A percentile compares a stretch with the other conserved stretches of the same genome.
Conservation (phyloP, 2,888 invertebrate species). For the Drosophila hamatofila region DNA sequence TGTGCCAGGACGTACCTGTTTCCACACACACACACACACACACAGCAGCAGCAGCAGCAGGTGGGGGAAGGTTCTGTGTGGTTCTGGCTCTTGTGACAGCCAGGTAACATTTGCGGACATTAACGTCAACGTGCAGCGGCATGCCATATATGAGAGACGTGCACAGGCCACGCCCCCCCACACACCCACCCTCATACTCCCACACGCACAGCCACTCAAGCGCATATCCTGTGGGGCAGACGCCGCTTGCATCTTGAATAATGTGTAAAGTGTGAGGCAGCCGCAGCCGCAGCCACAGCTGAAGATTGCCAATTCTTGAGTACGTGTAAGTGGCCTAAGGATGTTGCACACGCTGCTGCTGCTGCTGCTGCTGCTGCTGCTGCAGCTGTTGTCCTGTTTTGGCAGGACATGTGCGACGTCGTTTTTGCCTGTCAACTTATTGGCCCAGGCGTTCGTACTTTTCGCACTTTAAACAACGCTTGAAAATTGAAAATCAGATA, state of each 20-base stretch:
- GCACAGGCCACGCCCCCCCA: conserved; percentile 24
- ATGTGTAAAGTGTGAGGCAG: conserved; percentile 39
- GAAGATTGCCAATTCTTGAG: conserved; percentile 55
- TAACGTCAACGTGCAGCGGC: conserved; percentile 60
- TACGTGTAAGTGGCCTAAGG: conserved; percentile 60
- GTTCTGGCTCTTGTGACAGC: conserved; percentile 33
- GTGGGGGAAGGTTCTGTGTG: not conserved
- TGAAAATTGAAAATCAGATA: conserved; percentile 41
- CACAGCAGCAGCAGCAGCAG: not conserved
- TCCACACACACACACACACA: conserved; percentile 7
- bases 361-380: conserved; percentile 19
- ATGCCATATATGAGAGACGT: conserved; percentile 62
- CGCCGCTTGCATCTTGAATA: conserved; percentile 51
- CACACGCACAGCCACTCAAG: conserved; percentile 3
- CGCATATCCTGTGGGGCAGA: conserved; percentile 32
- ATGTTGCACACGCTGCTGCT: conserved; percentile 29
- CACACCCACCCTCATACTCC: not conserved
- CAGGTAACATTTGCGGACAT: conserved; percentile 67
- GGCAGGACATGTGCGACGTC: conserved; percentile 45
- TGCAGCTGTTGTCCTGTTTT: conserved; percentile 39
- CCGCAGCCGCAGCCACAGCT: conserved; percentile 16
- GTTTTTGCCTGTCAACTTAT: conserved; percentile 60
- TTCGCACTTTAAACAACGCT: conserved; percentile 33
- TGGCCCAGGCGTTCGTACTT: conserved; percentile 37
- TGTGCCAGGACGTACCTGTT: conserved; percentile 30